These are phyloP conservation scores for Phyllotreta cruciferae DNA, from an alignment of 2,888 invertebrate species.

Conservation along the genomic window DNA sequence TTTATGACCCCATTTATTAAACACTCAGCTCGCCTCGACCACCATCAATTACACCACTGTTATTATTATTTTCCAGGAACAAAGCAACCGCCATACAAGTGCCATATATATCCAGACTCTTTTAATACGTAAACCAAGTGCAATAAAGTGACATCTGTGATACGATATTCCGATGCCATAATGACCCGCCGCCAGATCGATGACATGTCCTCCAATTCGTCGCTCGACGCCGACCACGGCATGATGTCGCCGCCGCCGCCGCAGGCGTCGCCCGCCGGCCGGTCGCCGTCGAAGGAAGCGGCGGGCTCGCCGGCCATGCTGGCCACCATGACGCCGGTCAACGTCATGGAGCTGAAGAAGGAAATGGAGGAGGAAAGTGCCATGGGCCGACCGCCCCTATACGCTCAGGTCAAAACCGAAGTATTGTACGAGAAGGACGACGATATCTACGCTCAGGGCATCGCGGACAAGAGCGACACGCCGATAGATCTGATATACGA, in stretches of 20 bases:
- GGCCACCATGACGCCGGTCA: slow-evolving; percentile 88
- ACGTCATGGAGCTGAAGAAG: slow-evolving; percentile 76
- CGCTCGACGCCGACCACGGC: slow-evolving; percentile 50
- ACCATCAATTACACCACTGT: neutral
- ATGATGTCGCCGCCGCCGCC: slow-evolving; percentile 63
- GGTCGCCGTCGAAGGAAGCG: slow-evolving; percentile 61
- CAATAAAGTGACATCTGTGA: slow-evolving; percentile 59
- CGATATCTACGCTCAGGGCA: slow-evolving; percentile 62
- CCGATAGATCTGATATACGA: slow-evolving; percentile 85
- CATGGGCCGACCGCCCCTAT: slow-evolving; percentile 66
- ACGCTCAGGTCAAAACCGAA: slow-evolving; percentile 66
- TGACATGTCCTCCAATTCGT: slow-evolving; percentile 51
- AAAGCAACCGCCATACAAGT: slow-evolving; percentile 51
- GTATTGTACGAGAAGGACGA: slow-evolving; percentile 61
- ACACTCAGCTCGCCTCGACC: neutral
- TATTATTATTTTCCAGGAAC: slow-evolving; percentile 15
- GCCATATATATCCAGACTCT: slow-evolving; percentile 54
- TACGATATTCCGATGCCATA: slow-evolving; percentile 50
- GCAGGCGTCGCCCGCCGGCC: slow-evolving; percentile 62
- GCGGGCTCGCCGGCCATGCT: slow-evolving; percentile 77
- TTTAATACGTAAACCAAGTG: slow-evolving; percentile 56
- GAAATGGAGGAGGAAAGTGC: slow-evolving; percentile 71
- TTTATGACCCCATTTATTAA: slow-evolving; percentile 36
- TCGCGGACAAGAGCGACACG: slow-evolving; percentile 69
- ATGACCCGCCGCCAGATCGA: slow-evolving; percentile 59